Base-by-base conservation (phyloP, 2,797 vertebrate genomes). In the Loris lydekkerianus region DNA sequence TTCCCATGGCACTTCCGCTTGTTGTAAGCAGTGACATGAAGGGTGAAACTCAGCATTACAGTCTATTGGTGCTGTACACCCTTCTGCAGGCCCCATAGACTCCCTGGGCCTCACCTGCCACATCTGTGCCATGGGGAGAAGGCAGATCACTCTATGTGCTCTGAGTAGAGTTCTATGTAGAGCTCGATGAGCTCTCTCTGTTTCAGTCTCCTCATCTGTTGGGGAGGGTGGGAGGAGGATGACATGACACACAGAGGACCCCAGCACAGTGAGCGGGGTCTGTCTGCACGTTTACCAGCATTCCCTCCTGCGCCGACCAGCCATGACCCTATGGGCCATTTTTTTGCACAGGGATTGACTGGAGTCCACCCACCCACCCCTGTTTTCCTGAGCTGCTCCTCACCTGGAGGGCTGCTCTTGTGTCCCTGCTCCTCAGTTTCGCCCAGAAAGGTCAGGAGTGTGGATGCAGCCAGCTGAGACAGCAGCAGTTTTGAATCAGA, bases 111-210 rank as follows among this genome's bases (percentile, higher is more conserved):
- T 31, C 10, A 2, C 29, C 20, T 31, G 53, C 25, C 63, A 37
- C 13, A 53, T 76, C 69, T 46, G 49, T 56, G 14, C 31, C 20
- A 9, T 31, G 40, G 61, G 61, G 13, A 61, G 86, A n/a, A 23
- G 15, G 63, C 2, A 4, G 29, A 27, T 21, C 5, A 0, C 40
- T 21, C 18, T 7, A 4, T 27, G 9, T 1, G 23, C 14, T 56
- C 17, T 10, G 7, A 73, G 11, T 18, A 29, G 27, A 34, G 34
- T 34, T 34, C 34, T 34, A 34, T 34, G 34, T 34, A 34, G 34
- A 34, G 34, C 34, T 34, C 34, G 34, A 34, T 75, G 60, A 77
- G 37, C 9, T 29, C 13, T 10, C 34, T 70, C 15, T 60, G 73
- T 37, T 61, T 46, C 3, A 0, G 14, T 29, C 21, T 63, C 27